Base-by-base conservation (phyloP, 2,113 vertebrate genomes). In the Mionectes macconnelli region DNA sequence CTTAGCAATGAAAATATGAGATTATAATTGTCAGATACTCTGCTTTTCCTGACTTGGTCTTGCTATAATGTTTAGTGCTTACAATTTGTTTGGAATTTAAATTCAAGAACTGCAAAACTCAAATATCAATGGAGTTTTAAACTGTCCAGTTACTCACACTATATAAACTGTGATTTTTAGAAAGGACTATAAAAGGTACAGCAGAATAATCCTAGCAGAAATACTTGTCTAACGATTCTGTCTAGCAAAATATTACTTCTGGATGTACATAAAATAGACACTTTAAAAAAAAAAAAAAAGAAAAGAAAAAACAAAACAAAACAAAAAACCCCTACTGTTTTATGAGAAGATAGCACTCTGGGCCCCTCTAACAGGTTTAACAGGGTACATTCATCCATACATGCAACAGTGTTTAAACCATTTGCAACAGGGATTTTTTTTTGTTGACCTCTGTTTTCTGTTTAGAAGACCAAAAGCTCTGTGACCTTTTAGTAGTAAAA, bases 1-100 rank as follows among this genome's bases (percentile, higher is more conserved):
- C 84, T 81, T 60, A 83, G 87, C 84, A 91, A 79, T 81, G 80
- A 86, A 94, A 96, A 93, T 79, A 88, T 47, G 70, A 94, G n/a
- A 79, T 88, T 68, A 33, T 66, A 81, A 53, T 96, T 96, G 90
- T 93, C 94, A 96, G 70, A 50, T 79, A 86, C 35, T 84, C 68
- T 87, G 47, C 35, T 95, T 93, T 90, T 90, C 74, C 87, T 85
- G 33, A 53, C 21, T 87, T 47, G 22, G 23, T 93, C 80, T 87
- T 85, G 44, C 49, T 70, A 3, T 47, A 74, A 73, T 87, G 87
- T 86, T 67, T 37, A 77, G 40, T 0, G 0, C 31, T 80, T 39
- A 52, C 10, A 33, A 42, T 66, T 80, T 35, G 4, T 82, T 92
- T 69, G 87, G 82, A 70, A 92, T 33, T 14, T 10, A 77, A 93